Evolutionary conservation across 2,888 invertebrate species (phyloP).

Genomic region (Pharmacophagus antenor): DNA sequence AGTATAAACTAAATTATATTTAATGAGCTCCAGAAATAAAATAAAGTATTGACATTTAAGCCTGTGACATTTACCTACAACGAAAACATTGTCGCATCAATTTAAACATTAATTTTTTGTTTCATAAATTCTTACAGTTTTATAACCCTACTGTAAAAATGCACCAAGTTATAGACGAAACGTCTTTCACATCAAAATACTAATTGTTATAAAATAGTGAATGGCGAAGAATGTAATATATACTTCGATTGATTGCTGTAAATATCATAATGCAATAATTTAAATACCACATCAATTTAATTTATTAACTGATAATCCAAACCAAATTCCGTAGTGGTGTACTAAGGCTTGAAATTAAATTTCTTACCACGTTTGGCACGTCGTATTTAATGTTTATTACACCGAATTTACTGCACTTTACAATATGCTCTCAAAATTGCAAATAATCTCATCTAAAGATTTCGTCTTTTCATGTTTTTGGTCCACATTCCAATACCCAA

Average conservation of each 20-base stretch:
- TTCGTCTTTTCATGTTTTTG: background rate
- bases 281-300: background rate
- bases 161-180: too few relatives aligned
- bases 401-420: background rate
- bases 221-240: background rate
- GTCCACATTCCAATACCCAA: background rate
- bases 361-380: background rate
- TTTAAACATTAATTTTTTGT: too few relatives aligned
- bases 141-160: too few relatives aligned
- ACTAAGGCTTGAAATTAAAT: too few relatives aligned
- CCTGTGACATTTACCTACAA: too few relatives aligned
- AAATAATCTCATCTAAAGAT: background rate
- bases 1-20: too few relatives aligned
- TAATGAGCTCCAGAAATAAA: too few relatives aligned
- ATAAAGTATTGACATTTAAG: too few relatives aligned
- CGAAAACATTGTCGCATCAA: too few relatives aligned
- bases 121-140: too few relatives aligned
- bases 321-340: background rate
- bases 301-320: background rate
- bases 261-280: background rate
- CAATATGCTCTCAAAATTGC: background rate
- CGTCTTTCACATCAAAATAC: too few relatives aligned
- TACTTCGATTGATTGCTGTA: background rate
- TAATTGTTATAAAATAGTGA: too few relatives aligned
- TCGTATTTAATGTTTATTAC: background rate